Evolutionary conservation across 1,140 invertebrate genomes (phyloP).

Genomic region (Metaphire vulgaris): DNA sequence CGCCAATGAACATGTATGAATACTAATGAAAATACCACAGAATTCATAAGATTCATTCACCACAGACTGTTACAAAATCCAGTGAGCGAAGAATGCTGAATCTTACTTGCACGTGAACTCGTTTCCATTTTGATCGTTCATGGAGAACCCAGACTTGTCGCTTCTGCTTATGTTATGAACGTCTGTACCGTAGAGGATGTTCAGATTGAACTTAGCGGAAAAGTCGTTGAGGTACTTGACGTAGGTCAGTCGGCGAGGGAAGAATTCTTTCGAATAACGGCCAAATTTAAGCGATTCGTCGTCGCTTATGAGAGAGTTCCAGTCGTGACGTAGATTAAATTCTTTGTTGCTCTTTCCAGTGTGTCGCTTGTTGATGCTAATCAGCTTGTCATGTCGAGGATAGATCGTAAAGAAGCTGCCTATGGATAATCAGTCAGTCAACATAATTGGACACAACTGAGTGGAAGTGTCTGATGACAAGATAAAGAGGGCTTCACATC

Average conservation of each 20-base stretch:
- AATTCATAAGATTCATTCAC: no score
- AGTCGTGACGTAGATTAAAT: slow-evolving; percentile 55
- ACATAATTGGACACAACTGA: no score
- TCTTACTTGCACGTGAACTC: slow-evolving; percentile 47
- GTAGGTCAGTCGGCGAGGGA: slow-evolving; percentile 42
- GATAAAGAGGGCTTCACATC: no score
- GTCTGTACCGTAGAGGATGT: slow-evolving; percentile 51
- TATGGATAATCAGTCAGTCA: no score
- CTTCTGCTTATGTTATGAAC: slow-evolving; percentile 41
- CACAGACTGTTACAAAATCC: no score
- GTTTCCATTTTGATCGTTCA: slow-evolving; percentile 47
- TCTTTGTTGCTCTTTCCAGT: slow-evolving; percentile 54
- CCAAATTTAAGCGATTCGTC: slow-evolving; percentile 45
- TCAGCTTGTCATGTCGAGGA: slow-evolving; percentile 53
- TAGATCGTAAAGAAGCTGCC: slow-evolving; percentile 53
- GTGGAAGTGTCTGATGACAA: no score
- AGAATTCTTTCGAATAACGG: slow-evolving; percentile 51
- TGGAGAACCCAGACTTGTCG: slow-evolving; percentile 34
- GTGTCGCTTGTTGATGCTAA: slow-evolving; percentile 55
- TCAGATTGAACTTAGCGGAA: slow-evolving; percentile 41
- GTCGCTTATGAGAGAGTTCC: slow-evolving; percentile 54
- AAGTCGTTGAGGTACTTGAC: slow-evolving; percentile 50
- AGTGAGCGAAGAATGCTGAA: no score
- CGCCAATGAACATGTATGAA: no score
- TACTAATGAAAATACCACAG: no score